Evolutionary conservation across 2,797 vertebrate genomes (phyloP).

Genomic region (Siniperca scherzeri): DNA sequence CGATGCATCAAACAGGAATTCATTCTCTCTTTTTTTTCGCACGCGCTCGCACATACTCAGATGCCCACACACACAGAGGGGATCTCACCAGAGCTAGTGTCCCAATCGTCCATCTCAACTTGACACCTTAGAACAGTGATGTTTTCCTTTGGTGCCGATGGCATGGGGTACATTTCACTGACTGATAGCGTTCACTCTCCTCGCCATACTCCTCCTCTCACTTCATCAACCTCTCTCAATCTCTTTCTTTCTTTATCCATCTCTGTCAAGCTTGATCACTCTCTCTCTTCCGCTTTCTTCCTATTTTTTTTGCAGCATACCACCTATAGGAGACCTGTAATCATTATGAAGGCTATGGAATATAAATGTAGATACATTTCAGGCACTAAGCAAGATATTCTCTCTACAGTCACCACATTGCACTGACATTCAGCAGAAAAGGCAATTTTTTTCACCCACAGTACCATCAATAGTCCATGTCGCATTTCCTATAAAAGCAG

Average conservation of each 20-base stretch:
- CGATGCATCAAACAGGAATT: conserved; percentile 73
- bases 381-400: neutral
- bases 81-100: conserved; percentile 60
- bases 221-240: conserved; percentile 58
- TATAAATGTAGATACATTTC: conserved; percentile 1
- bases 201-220: conserved; percentile 45
- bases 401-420: neutral
- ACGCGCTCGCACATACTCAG: conserved; percentile 16
- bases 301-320: conserved; percentile 27
- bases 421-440: conserved; percentile 28
- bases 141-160: conserved; percentile 75
- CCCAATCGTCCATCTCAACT: conserved; percentile 75
- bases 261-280: conserved; percentile 65
- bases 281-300: conserved; percentile 11
- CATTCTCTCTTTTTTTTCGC: conserved; percentile 30
- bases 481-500: conserved; percentile 21
- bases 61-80: conserved; percentile 18
- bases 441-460: conserved; percentile 7
- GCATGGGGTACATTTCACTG: conserved; percentile 73
- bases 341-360: conserved; percentile 4
- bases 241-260: conserved; percentile 53
- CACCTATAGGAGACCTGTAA: conserved; percentile 21
- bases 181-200: conserved; percentile 70
- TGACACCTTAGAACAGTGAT: conserved; percentile 81
- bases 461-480: neutral